Evolutionary conservation across 2,797 vertebrate genomes (phyloP).

Genomic region (Scleropages formosus): DNA sequence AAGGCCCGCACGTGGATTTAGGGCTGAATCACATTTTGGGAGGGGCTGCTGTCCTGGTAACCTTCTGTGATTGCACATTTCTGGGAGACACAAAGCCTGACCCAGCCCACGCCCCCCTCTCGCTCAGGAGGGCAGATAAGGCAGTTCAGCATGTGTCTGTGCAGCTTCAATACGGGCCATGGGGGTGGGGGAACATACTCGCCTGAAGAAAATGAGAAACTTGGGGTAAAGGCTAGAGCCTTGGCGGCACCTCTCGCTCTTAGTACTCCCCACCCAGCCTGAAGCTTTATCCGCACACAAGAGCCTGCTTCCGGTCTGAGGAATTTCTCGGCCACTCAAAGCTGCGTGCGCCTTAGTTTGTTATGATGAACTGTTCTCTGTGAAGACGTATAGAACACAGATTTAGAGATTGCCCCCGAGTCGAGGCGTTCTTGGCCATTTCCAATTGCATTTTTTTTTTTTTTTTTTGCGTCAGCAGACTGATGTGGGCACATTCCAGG

Average conservation of each 20-base stretch:
- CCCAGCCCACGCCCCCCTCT: constrained; percentile 43
- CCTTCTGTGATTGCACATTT: constrained; percentile 41
- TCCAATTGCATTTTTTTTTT: constrained; percentile 9
- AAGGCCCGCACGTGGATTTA: constrained; percentile 22
- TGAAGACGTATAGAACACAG: constrained; percentile 4
- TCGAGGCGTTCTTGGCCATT: constrained; percentile 5
- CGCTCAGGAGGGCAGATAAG: constrained; percentile 51
- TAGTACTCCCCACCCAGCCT: constrained; percentile 46
- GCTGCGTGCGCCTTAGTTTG: neutral
- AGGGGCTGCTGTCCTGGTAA: neutral
- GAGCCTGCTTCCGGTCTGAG: neutral
- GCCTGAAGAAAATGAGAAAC: neutral
- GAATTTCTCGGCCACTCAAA: neutral
- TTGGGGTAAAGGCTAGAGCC: neutral
- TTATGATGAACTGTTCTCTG: neutral
- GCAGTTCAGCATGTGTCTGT: constrained; percentile 61
- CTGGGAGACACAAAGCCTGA: constrained; percentile 53
- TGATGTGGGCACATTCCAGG: constrained; percentile 29
- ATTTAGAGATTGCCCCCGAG: neutral
- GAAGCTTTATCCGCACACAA: constrained; percentile 35
- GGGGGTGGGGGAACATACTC: constrained; percentile 32
- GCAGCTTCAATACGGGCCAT: constrained; percentile 49
- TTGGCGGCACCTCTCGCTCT: constrained; percentile 53
- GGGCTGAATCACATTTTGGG: constrained; percentile 14
- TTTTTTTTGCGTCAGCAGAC: neutral